A percentile compares a stretch with the other conserved stretches of the same genome.
Conservation (phyloP, 2,113 vertebrate species). For the Notarius lentiginosus region DNA sequence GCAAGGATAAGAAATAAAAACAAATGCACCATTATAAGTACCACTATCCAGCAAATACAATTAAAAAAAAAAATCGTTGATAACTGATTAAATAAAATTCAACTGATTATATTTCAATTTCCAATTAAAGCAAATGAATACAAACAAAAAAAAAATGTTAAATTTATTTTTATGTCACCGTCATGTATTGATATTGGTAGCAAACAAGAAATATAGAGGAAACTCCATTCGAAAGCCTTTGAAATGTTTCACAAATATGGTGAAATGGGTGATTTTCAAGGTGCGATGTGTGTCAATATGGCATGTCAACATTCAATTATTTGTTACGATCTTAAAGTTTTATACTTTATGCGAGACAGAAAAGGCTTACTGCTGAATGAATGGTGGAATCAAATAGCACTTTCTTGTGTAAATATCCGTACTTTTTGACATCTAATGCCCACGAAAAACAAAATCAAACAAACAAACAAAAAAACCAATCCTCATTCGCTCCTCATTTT, state of each 20-base stretch:
- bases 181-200: slow-evolving; percentile 1
- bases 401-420: not conserved
- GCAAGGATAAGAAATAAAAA: slow-evolving; percentile 24
- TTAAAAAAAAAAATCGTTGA: not conserved
- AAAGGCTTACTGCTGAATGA: slow-evolving; percentile 19
- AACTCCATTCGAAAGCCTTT: not conserved
- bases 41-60: slow-evolving; percentile 44
- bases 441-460: not conserved
- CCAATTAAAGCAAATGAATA: slow-evolving; percentile 33
- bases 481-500: slow-evolving; percentile 5
- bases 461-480: not conserved
- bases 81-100: slow-evolving; percentile 35
- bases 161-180: slow-evolving; percentile 27
- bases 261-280: slow-evolving; percentile 44
- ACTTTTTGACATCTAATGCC: slow-evolving; percentile 44
- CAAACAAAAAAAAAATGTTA: slow-evolving; percentile 2
- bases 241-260: slow-evolving; percentile 1
- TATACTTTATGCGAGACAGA: slow-evolving; percentile 32
- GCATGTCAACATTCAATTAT: slow-evolving; percentile 30
- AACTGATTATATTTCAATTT: slow-evolving; percentile 27
- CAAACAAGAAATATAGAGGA: slow-evolving; percentile 14
- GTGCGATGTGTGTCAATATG: slow-evolving; percentile 41
- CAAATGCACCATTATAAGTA: slow-evolving; percentile 31
- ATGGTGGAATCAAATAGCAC: slow-evolving; percentile 24
- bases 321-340: slow-evolving; percentile 25